Evolutionary conservation across 1,140 invertebrate species (phyloP), one percentile per base, ranked within the genome.

Genomic region (Orius laevigatus): DNA sequence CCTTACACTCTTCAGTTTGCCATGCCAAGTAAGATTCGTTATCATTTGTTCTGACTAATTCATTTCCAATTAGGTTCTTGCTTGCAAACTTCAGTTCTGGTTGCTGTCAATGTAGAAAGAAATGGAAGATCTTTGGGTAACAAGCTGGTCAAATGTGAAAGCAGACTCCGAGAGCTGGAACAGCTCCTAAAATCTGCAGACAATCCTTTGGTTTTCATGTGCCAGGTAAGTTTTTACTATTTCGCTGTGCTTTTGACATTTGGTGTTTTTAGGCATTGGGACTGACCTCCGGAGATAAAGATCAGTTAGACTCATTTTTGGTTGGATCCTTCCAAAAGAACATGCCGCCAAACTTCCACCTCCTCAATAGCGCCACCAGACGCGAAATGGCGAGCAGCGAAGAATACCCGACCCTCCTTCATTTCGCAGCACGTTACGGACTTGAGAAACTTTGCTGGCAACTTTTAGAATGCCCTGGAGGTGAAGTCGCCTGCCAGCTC

Each of bases 351-450:
- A 75, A 84, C 60, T 85, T 86, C 59, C 81, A 80, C 66, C 68
- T 84, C 5, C 63, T 86, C 6, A 72, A 49, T n/a, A 19, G 16
- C 48, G 19, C 25, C 15, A 39, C 38, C 15, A 18, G 12, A 1
- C 11, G 25, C 2, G 19, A 45, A 12, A n/a, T 45, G 18, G 19
- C 38, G 81, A 80, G 75, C 59, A 72, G 75, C 14, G 83, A 87
- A 61, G 84, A 89, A 58, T 81, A 83, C 59, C 88, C 88, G 1
- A 91, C 86, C 0, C 61, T 91, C 16, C 66, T 93, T 5, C 88
- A 93, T 60, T 92, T 90, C 63, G 80, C 86, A 1, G 84, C 85
- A 1, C 74, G 78, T 45, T 88, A 84, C 62, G 87, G 87, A 0
- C 65, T 92, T 42, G 81, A 86, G 60, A 78, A 83, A 52, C 67